These are phyloP conservation scores for Ispidina picta DNA, from an alignment of 2,797 vertebrate species.

Conservation along the genomic window DNA sequence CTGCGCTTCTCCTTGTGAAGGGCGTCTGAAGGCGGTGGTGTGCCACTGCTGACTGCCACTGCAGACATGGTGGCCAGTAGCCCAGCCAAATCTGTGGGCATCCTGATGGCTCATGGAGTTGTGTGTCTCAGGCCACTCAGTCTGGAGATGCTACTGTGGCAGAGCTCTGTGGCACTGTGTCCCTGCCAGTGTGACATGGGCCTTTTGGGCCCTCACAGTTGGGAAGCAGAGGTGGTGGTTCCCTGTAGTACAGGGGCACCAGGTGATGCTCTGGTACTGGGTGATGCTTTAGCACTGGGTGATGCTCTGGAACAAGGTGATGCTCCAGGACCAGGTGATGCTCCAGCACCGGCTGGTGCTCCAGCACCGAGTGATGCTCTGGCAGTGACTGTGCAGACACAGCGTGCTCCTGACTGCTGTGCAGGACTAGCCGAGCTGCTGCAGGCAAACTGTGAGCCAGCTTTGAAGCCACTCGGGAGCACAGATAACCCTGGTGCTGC, in stretches of 20 bases:
- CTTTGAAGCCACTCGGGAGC: neutral
- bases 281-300: too few relatives aligned
- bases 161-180: neutral
- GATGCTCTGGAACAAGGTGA: too few relatives aligned
- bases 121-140: neutral
- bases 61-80: neutral
- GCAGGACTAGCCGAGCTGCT: fast-evolving
- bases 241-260: neutral
- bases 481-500: neutral
- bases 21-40: neutral
- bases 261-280: too few relatives aligned
- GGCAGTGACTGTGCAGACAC: fast-evolving
- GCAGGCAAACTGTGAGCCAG: fast-evolving
- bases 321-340: too few relatives aligned
- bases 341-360: too few relatives aligned
- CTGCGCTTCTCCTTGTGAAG: neutral
- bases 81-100: neutral
- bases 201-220: neutral
- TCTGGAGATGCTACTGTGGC: neutral
- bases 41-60: neutral
- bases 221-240: neutral
- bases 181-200: fast-evolving
- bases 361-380: too few relatives aligned
- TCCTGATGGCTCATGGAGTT: neutral
- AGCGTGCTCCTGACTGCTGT: neutral